These are phyloP conservation scores for Oscheius sp. DNA, from an alignment of 2,888 invertebrate species.

Conservation along the genomic window DNA sequence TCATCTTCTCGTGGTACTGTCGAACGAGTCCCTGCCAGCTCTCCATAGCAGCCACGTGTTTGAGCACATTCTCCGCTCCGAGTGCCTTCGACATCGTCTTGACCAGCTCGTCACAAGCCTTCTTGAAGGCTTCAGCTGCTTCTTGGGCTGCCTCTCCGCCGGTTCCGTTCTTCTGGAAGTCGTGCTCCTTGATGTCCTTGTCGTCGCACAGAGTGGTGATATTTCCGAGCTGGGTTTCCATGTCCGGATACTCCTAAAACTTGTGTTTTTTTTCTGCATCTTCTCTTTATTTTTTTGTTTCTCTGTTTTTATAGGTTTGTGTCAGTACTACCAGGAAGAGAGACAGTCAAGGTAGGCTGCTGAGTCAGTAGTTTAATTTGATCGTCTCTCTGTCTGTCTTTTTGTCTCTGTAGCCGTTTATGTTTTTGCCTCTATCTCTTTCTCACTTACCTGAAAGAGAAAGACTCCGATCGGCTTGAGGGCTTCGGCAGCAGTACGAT, in stretches of 20 bases:
- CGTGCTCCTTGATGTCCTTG: background rate
- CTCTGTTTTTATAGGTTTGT: no score
- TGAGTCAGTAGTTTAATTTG: no score
- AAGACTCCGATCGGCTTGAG: background rate
- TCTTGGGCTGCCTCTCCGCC: background rate
- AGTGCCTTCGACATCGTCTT: background rate
- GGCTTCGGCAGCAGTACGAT: background rate
- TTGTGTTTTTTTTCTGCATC: no score
- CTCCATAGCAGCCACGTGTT: background rate
- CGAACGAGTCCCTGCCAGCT: background rate
- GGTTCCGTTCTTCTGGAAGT: slow-evolving; percentile 1
- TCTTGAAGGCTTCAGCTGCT: slow-evolving; percentile 7
- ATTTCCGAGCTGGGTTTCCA: background rate
- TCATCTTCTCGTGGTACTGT: background rate
- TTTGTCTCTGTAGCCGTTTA: no score
- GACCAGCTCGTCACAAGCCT: background rate
- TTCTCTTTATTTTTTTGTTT: no score
- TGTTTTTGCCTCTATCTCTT: no score
- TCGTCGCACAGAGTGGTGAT: slow-evolving; percentile 1
- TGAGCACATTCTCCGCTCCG: background rate
- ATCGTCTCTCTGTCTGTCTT: no score
- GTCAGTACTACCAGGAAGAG: no score
- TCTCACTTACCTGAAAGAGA: background rate
- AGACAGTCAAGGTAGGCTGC: no score
- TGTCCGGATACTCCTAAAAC: background rate